Base-by-base conservation (phyloP, 2,888 invertebrate species). In the Anoplius nigerrimus region DNA sequence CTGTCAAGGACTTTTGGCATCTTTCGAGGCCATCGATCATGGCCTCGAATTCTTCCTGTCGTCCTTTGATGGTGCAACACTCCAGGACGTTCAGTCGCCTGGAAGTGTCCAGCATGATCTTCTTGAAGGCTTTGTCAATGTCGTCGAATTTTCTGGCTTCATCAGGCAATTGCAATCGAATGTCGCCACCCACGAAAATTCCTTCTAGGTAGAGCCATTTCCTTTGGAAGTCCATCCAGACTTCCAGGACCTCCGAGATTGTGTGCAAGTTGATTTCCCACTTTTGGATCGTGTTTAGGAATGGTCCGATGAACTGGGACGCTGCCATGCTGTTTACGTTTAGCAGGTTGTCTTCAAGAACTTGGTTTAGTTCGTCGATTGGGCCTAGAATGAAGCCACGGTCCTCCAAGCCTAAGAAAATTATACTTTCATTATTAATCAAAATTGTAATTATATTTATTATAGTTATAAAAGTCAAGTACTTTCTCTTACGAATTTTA, bases 151-250 rank as follows among this genome's bases (percentile, higher is more conserved):
- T 96, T 86, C 93, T 94, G 0, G 97, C 96, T 86, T 97, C 97
- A 0, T 97, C 96, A 0, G 97, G 97, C 61, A 98, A 89, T 84
- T 97, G 97, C 0, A 92, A 89, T 58, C 97, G 91, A 75, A 98
- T 97, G 84, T 97, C 97, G 4, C 96, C 96, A 0, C 95, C 96
- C 0, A 97, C 93, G 86, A 97, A 98, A 71, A 98, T 97, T 0
- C 97, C 97, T 86, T 97, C 97, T 74, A 98, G 90, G 85, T 98
- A 97, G 74, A 97, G 90, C 97, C 98, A 98, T 87, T 96, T 97
- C 66, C 94, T 91, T 86, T 98, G 98, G 2, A 95, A 94, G 2
- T 93, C 91, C 85, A 95, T 90, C 97, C 97, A 98, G 75, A 94
- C 94, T 69, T 97, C 97, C 1, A 97, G 92, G 5, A 97, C 95